These are phyloP conservation scores for Carcina quercana DNA, from an alignment of 2,888 invertebrate genomes.

Conservation along the genomic window DNA sequence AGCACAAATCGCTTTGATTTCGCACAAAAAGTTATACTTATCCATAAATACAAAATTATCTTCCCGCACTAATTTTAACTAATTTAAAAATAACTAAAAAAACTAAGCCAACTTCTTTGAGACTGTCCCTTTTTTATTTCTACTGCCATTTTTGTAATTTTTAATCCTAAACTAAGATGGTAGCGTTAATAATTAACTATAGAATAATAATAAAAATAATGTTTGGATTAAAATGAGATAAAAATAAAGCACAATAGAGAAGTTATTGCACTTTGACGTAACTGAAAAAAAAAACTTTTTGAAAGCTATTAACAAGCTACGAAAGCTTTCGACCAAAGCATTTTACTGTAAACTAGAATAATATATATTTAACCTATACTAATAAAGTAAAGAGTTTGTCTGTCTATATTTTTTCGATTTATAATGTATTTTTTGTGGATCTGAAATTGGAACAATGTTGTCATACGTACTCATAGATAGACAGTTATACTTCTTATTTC, in stretches of 20 bases:
- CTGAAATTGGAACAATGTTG: too few species aligned
- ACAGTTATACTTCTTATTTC: too few species aligned
- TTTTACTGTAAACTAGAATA: conserved; percentile 44
- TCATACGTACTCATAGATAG: too few species aligned
- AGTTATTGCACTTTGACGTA: conserved; percentile 16
- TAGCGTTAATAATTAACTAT: not conserved
- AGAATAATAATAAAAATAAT: not conserved
- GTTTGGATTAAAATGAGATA: conserved; percentile 2
- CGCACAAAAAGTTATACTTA: not conserved
- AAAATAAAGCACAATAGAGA: conserved; percentile 17
- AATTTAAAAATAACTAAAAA: conserved; percentile 1
- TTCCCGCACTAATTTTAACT: not conserved
- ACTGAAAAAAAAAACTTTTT: conserved; percentile 1
- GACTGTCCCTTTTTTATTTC: conserved; percentile 24
- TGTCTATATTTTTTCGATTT: too few species aligned
- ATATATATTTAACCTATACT: conserved; percentile 17
- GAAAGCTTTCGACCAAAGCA: conserved; percentile 51
- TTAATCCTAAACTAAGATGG: conserved; percentile 11
- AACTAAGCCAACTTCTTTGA: conserved; percentile 17
- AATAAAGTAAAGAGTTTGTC: too few species aligned
- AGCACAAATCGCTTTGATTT: too few species aligned
- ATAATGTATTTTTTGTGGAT: too few species aligned
- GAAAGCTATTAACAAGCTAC: conserved; percentile 24
- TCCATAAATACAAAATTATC: not conserved
- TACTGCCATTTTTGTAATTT: conserved; percentile 33